Evolutionary conservation across 2,888 invertebrate species (phyloP).

Genomic region (Eilema griseolum): DNA sequence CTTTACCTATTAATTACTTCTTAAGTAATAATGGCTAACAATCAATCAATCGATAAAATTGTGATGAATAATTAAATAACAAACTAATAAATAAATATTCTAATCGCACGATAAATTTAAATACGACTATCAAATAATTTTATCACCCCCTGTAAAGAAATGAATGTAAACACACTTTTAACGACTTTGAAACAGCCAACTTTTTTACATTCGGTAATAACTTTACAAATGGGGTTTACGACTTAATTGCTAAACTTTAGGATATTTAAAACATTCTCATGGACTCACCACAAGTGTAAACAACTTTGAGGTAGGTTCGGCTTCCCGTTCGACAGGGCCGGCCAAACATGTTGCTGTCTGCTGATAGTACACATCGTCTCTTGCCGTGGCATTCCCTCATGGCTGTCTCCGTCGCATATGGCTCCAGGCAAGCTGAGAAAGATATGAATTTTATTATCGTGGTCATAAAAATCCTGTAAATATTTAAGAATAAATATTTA

Average conservation of each 20-base stretch:
- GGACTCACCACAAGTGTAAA: slow-evolving; percentile 94
- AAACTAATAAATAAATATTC: not conserved
- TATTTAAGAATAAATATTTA: slow-evolving; percentile 24
- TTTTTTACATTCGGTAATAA: slow-evolving; percentile 31
- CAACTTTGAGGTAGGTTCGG: slow-evolving; percentile 94
- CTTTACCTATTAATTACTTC: too few species aligned
- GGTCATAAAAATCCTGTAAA: slow-evolving; percentile 37
- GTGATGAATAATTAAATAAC: not conserved
- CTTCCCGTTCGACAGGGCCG: slow-evolving; percentile 93
- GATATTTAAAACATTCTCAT: slow-evolving; percentile 39
- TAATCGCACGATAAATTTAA: not conserved
- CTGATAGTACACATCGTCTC: slow-evolving; percentile 92
- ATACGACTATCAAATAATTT: not conserved
- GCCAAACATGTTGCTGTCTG: slow-evolving; percentile 94
- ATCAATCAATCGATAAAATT: too few species aligned
- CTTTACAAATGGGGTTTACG: slow-evolving; percentile 35
- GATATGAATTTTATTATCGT: slow-evolving; percentile 33
- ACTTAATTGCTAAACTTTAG: slow-evolving; percentile 37
- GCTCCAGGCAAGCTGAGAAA: slow-evolving; percentile 92
- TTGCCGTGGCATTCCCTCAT: slow-evolving; percentile 95
- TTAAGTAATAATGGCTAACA: too few species aligned
- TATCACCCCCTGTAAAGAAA: slow-evolving; percentile 11
- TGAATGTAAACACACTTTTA: slow-evolving; percentile 20
- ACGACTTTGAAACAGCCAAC: slow-evolving; percentile 26
- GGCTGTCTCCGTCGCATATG: slow-evolving; percentile 96